Evolutionary conservation across 2,888 invertebrate species (phyloP), one percentile per base, ranked within the genome.

Genomic region (Fragum fragum): DNA sequence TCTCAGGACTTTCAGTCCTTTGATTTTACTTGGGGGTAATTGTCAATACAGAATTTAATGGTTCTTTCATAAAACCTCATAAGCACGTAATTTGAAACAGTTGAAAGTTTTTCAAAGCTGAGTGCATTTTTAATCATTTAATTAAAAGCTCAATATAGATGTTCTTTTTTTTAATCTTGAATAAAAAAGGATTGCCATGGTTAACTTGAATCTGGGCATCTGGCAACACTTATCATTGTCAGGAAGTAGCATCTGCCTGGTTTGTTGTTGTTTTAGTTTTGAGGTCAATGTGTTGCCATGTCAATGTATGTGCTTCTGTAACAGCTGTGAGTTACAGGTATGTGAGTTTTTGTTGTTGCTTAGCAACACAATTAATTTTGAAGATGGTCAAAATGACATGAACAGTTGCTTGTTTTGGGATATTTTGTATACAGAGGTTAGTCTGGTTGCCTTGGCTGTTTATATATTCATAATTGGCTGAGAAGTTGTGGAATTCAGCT

Each of bases 191-290:
- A 32, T 66, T 42, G 18, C 42, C 66, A 66, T 42, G 66, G 42
- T 66, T 42, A n/a, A 66, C 23, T 42, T 39, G 66, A 66, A 42
- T 21, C 42, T 66, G 3, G 39, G 66, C 66, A 18, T 42, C 76
- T 76, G 70, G 76, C 57, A 76, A 28, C 76, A 76, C 76, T 70
- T 76, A 76, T 76, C 73, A 66, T 21, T 73, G 78, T 78, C 78
- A 66, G 42, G 42, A 66, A 66, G 42, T 66, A 66, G 66, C 66
- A 66, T 66, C 66, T 66, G 66, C 66, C 42, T 42, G 14, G 1
- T 57, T 11, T 21, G 23, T 57, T 57, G 26, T 26, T 26, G n/a
- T 57, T 57, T 5, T 57, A 23, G 57, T 23, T 23, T n/a, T 57
- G 14, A n/a, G 57, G 21, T 23, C 57, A 57, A 57, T 26, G 21